Base-by-base conservation (phyloP, 1,140 invertebrate genomes). In the Aporrectodea caliginosa region DNA sequence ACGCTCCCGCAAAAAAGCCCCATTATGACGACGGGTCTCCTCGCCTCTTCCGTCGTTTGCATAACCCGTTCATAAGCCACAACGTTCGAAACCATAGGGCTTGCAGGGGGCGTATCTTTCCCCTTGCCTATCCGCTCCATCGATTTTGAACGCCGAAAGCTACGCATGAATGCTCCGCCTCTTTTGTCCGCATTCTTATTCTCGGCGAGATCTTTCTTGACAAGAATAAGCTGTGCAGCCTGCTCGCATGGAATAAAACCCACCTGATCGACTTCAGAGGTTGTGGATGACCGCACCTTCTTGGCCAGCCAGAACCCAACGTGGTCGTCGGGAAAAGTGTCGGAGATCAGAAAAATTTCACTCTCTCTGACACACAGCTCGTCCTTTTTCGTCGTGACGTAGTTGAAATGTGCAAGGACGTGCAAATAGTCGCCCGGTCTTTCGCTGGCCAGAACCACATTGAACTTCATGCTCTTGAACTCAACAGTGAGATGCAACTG, bases 131-230 rank as follows among this genome's bases (percentile, higher is more conserved):
- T 29, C 29, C 78, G n/a, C 16, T 79, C 78, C 34, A 75, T 27
- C 16, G 78, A 79, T 43, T 79, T 79, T 30, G 78, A 75, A n/a
- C 78, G 71, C 1, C 72, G n/a, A 58, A 79, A 79, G 78, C 78
- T 79, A 16, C 72, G 71, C 2, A n/a, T 34, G 14, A 79, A 35
- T 22, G 58, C 32, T n/a, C 78, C 78, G 71, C 78, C 78, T 1
- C 77, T 27, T 69, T 70, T 43, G 22, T 31, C 22, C 6, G 32
- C 32, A 16, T 32, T 58, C 31, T 79, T 74, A 27, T 14, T 32
- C 35, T 75, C 73, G 14, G 77, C 30, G 6, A 58, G 43, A 6
- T 58, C 43, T 58, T 58, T 58, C 43, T 58, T 58, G 22, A 58
- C 43, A 6, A 58, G 22, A 16, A 79, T 79, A 30, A 75, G 78